Base-by-base conservation (phyloP, 2,797 vertebrate genomes). In the Tachyglossus aculeatus region DNA sequence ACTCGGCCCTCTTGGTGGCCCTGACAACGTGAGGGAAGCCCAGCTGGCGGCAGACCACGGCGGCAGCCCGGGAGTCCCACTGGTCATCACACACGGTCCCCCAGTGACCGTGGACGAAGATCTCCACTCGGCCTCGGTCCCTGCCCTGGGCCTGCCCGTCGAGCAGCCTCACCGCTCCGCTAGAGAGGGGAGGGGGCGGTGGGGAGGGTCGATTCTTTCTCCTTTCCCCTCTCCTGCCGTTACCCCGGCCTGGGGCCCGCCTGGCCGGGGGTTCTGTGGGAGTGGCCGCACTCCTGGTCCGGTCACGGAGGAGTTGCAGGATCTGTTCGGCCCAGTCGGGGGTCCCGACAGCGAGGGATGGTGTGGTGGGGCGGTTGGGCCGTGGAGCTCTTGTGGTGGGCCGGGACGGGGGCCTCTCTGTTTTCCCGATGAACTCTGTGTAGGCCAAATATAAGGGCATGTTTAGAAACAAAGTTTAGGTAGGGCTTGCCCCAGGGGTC, bases 51-150 rank as follows among this genome's bases (percentile, higher is more conserved):
- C 97, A 99, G 58, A 98, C 96, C 31, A 98, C 97, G 0, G 79
- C 53, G 0, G 96, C 96, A 0, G 94, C 94, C 0, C 83, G 54
- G 2, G 10, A 45, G 66, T 83, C 90, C 97, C 97, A 98, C 9
- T 94, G 87, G 2, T 98, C 97, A 0, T 98, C 97, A 0, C 97
- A 99, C 43, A 98, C 94, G 0, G 97, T 98, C 32, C 97, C 97
- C 97, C 97, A 98, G 47, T 93, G 66, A 0, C 95, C 92, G 0
- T 88, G 61, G 4, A 88, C 57, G 14, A 93, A 96, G 38, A 99
- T 61, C 87, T 99, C 97, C 66, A 98, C 95, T 2, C 96, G 88
- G 13, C 97, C 96, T 0, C 74, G 84, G 84, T 95, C 91, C 0
- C 36, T 50, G 8, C 87, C 29, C 0, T 59, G 88, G 14, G 88